Evolutionary conservation across 2,113 vertebrate genomes (phyloP), one percentile per base, ranked within the genome.

Genomic region (Leptobrachium leishanense): DNA sequence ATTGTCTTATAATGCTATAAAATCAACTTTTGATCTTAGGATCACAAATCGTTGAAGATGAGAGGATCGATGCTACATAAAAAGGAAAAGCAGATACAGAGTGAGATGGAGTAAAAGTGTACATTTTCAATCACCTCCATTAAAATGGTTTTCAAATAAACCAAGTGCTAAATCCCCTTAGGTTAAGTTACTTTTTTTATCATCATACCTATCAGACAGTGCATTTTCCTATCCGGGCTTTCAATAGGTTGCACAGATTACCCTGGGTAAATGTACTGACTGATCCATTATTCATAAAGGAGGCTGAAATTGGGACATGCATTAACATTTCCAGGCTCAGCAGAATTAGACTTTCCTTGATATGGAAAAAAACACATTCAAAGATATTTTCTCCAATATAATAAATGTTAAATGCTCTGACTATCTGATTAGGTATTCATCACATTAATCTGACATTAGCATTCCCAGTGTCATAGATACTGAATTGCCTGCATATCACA

Each of bases 391-490:
- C 68, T 41, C 10, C 54, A 64, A 44, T 40, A 79, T 66, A 79
- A 72, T 79, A 57, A 79, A 79, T 79, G 69, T 72, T 79, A 79
- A 79, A 71, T 79, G 62, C 40, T 65, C 43, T 40, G 39, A 72
- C 59, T 79, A 72, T 65, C 68, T 79, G 57, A 73, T 79, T 79
- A 73, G 70, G 20, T 41, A 79, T 73, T 72, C 50, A 15, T 13
- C 62, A 43, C 70, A 79, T 73, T 79, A 72, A 79, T 67, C 63
- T 79, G 77, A 79, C 77, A 66, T 79, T 44, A 73, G 77, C 77
- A 79, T 73, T 79, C 44, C 67, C 13, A 31, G 54, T 55, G 46
- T 67, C 62, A 79, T 11, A 59, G 62, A 73, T 66, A 46, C 54
- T 44, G 62, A 73, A 43, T 43, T 55, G 40, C 69, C 62, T 73